Conservation (phyloP, 2,113 vertebrate genomes). For the Trogon surrucura region DNA sequence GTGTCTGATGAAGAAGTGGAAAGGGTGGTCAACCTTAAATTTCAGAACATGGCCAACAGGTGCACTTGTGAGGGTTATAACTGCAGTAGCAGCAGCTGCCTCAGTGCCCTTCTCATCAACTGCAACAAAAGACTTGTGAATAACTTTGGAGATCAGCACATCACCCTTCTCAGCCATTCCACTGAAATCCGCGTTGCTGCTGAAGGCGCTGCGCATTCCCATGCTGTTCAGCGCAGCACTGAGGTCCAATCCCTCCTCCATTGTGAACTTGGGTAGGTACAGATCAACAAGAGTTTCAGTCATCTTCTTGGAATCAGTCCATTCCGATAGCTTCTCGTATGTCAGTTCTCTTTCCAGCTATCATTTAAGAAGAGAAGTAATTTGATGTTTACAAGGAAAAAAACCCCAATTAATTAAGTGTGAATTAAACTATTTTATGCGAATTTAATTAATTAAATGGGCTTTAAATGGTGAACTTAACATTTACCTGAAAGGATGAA, state of each 20-base stretch:
- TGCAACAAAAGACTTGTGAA: constrained; percentile 89
- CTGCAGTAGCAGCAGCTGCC: constrained; percentile 81
- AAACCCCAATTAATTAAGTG: not conserved
- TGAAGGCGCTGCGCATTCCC: constrained; percentile 85
- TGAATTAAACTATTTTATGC: not conserved
- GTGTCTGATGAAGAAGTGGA: constrained; percentile 77
- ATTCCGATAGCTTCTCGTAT: constrained; percentile 77
- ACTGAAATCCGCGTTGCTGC: constrained; percentile 75
- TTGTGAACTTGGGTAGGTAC: constrained; percentile 81
- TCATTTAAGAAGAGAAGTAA: not conserved
- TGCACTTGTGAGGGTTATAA: not conserved
- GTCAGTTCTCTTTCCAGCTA: constrained; percentile 84
- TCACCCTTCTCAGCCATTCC: constrained; percentile 74
- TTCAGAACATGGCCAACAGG: not conserved
- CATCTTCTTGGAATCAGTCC: constrained; percentile 81
- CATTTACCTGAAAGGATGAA: not conserved
- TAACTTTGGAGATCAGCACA: constrained; percentile 80
- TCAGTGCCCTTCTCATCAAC: constrained; percentile 92
- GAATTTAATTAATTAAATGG: not conserved
- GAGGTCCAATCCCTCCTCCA: constrained; percentile 80
- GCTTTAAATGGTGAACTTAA: not conserved
- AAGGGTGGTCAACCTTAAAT: constrained; percentile 75
- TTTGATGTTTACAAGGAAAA: not conserved
- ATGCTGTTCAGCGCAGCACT: constrained; percentile 64
- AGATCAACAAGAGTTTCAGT: constrained; percentile 69